Base-by-base conservation (phyloP, 1,140 invertebrate genomes). In the Conopomorpha cramerella region DNA sequence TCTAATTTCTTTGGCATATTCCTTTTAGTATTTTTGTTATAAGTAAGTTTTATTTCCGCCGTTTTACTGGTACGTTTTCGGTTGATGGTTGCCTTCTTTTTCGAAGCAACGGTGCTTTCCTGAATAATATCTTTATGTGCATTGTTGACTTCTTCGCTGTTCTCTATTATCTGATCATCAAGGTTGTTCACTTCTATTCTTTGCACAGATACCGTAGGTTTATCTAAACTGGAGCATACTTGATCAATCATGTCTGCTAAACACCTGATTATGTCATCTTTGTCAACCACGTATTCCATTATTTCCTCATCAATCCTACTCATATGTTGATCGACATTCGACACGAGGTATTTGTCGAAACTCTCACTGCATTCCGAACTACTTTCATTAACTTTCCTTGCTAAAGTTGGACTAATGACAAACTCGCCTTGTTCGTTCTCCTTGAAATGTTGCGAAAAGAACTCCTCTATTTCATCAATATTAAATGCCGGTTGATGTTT, bases 171-270 rank as follows among this genome's bases (percentile, higher is more conserved):
- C 16, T 36, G 30, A 6, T 25, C 14, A 31, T 23, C 14, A 30
- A 27, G 8, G 1, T 4, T 17, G n/a, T 23, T 16, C 10, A 13
- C 7, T 17, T 34, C 28, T 26, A 47, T 28, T 13, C 41, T 34
- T 7, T 39, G 36, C 2, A 58, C 41, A 39, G 53, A 46, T 25
- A 54, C 39, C 13, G 34, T 34, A 41, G 37, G 47, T 39, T 48
- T 60, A 10, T 68, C 49, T n/a, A 64, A 51, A 23, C 60, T 47
- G 19, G 43, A 19, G 28, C 61, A 72, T 2, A 68, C 59, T 33
- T 49, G 50, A 51, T 72, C 61, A 7, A 72, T 35, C 8, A 72
- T 47, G 33, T 39, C 38, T 28, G 62, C 60, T 8, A 72, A 34
- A 28, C 64, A 67, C 26, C 61, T 49, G 16, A 57, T 32, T 34